These are phyloP conservation scores for Catharus ustulatus DNA, from an alignment of 2,797 vertebrate species.

Conservation along the genomic window DNA sequence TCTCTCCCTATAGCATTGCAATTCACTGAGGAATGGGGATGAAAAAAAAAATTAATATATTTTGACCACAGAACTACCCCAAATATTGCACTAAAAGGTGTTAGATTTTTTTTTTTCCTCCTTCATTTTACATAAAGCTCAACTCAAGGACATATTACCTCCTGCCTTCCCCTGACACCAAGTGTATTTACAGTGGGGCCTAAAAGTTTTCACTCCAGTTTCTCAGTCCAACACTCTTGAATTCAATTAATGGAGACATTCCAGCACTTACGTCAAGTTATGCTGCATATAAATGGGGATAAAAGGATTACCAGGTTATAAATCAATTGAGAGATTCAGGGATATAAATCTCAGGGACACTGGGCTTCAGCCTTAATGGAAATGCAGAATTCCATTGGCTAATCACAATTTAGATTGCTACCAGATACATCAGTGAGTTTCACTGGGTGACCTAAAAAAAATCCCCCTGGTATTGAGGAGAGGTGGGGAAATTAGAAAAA, in stretches of 20 bases:
- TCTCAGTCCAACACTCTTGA: slow-evolving; percentile 73
- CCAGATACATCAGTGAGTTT: slow-evolving; percentile 63
- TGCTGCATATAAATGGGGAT: slow-evolving; percentile 83
- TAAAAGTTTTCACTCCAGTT: slow-evolving; percentile 73
- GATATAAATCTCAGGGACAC: slow-evolving; percentile 80
- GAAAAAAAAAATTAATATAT: neutral
- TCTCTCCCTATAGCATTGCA: rapidly evolving
- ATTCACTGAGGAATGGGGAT: rapidly evolving
- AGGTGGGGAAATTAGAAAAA: neutral
- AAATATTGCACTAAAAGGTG: neutral
- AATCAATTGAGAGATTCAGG: slow-evolving; percentile 80
- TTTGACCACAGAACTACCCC: neutral
- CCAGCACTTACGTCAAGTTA: slow-evolving; percentile 79
- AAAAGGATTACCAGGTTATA: slow-evolving; percentile 83
- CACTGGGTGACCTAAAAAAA: slow-evolving; percentile 33
- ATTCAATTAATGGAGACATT: slow-evolving; percentile 80
- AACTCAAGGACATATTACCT: slow-evolving; percentile 36
- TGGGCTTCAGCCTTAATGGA: slow-evolving; percentile 77
- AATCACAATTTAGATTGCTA: slow-evolving; percentile 75
- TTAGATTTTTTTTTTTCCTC: neutral
- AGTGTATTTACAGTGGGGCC: slow-evolving; percentile 69
- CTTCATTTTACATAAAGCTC: neutral
- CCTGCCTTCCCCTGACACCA: slow-evolving; percentile 61
- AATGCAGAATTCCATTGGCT: slow-evolving; percentile 80
- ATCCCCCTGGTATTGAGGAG: neutral